Evolutionary conservation across 2,113 vertebrate species (phyloP), one percentile per base, ranked within the genome.

Genomic region (Protobothrops mucrosquamatus): DNA sequence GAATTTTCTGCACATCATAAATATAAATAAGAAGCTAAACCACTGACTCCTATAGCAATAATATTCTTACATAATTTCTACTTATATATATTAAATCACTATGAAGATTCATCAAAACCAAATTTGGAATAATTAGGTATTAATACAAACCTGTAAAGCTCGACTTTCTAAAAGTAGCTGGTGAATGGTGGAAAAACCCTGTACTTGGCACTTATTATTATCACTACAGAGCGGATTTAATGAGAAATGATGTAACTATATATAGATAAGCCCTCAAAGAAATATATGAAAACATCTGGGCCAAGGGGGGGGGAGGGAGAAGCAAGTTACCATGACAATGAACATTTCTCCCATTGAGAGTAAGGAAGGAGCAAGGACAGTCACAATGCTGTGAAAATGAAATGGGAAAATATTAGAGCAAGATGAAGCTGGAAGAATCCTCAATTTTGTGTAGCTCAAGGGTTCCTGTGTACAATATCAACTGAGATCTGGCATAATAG

Each of bases 301-400:
- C 94, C 94, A 92, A 85, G 91, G 43, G 85, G 93, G 95, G 95
- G 95, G 94, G 94, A 91, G 94, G 92, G 94, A 96, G 94, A 69
- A 61, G 12, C 7, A 94, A 94, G 96, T 96, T 97, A 26, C 96
- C 96, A 95, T 97, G 95, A 96, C 24, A 95, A 97, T 92, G 94
- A 94, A 97, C 95, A 94, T 97, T 81, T 81, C 96, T 96, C 93
- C 95, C 95, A 96, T 93, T 93, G 96, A 96, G 92, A 95, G 95
- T 94, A 95, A 91, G 91, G 91, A 95, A 94, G 26, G 23, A 48
- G 48, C 18, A 61, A 89, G 46, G 74, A 23, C 20, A 46, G 46
- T 3, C 92, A 20, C 91, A 96, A 61, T 94, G 74, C 96, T 95
- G 94, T 97, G 97, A 97, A 97, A 97, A 97, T 94, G 95, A 85